Evolutionary conservation across 2,797 vertebrate species (phyloP), one percentile per base, ranked within the genome.

Genomic region (Lerista edwardsae): DNA sequence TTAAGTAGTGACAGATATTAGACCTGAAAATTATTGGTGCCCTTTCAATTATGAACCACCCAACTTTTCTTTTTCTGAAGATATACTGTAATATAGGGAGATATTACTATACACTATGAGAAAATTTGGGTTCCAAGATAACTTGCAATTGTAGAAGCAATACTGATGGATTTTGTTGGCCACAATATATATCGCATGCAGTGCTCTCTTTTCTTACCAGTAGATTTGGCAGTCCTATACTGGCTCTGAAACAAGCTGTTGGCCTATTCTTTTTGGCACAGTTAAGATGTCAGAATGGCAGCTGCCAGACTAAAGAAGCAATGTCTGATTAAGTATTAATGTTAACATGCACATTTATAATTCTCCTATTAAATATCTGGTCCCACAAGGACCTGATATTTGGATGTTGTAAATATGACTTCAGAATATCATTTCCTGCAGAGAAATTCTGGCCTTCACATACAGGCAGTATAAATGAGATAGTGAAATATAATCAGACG

Each of bases 141-240:
- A 80, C n/a, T 36, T 90, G 25, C 73, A 79, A 68, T 84, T 62
- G 73, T 80, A 81, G 44, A 78, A 44, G 55, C 78, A 36, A 91
- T 84, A 85, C 21, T 55, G 64, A 41, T 44, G 75, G 11, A 78
- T 87, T 80, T 81, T 90, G 57, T 83, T 89, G 73, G n/a, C 72
- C 62, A 39, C 31, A 86, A 47, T 84, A 62, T 75, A 80, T 82
- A 47, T 9, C n/a, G 29, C 11, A 86, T 81, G 73, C 61, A 74
- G 17, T 59, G 47, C 57, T 68, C 39, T 19, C 83, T 74, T 84
- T 75, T 69, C 65, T 55, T 64, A 71, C 29, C 23, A 47, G 25
- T 83, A 91, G 69, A 82, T 44, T 90, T 82, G 86, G 76, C 2
- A 1, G 44, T 44, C 80, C 14, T 78, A 8, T 78, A 23, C 17